A percentile compares a stretch with the other conserved stretches of the same genome.
Conservation (phyloP, 23 tunicate genomes). For the Styela plicata region DNA sequence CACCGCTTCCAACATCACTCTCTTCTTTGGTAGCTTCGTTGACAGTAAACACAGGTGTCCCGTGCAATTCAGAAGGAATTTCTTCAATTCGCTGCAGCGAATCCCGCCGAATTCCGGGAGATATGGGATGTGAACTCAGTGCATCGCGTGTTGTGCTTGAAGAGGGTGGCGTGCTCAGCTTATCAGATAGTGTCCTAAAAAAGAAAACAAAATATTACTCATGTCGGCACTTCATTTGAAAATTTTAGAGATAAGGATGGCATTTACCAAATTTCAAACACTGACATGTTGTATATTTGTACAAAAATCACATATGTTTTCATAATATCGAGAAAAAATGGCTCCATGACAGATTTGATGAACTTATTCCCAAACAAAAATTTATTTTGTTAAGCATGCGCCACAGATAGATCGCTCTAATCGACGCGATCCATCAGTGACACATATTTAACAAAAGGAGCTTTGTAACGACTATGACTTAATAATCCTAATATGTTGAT, state of each 20-base stretch:
- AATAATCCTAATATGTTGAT: no score
- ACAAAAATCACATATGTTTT: no score
- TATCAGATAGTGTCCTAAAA: conserved; percentile 9
- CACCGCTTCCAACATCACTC: background rate
- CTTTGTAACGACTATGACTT: no score
- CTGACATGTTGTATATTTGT: no score
- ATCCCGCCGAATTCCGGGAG: conserved; percentile 6
- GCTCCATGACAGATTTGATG: no score
- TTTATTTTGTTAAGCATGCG: no score
- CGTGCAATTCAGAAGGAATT: conserved; percentile 21
- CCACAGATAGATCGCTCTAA: no score
- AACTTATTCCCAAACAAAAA: no score
- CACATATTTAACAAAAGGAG: no score
- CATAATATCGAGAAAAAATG: no score
- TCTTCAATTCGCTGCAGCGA: conserved; percentile 29
- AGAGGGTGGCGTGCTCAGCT: conserved; percentile 15
- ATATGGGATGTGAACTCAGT: background rate
- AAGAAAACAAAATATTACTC: background rate
- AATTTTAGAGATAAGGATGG: background rate
- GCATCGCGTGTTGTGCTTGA: conserved; percentile 2
- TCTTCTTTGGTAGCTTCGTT: background rate
- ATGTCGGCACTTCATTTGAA: background rate
- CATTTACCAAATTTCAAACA: no score
- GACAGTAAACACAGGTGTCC: background rate
- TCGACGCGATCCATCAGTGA: no score